These are phyloP conservation scores for Drosophila setifemur DNA, from an alignment of 1,140 invertebrate species.

Conservation along the genomic window DNA sequence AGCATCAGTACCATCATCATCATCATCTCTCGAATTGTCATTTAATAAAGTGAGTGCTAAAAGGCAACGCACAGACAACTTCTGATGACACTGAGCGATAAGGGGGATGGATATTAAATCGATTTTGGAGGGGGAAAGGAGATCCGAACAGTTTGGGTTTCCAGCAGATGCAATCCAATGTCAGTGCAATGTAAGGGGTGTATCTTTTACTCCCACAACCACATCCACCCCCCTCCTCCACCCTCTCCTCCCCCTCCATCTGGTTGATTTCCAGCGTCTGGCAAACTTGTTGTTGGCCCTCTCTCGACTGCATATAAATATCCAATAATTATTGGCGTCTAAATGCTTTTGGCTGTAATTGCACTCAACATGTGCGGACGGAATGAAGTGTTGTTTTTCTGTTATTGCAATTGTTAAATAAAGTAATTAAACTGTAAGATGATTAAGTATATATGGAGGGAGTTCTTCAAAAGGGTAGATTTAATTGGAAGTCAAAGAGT, in stretches of 20 bases:
- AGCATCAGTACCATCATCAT: constrained; percentile 30
- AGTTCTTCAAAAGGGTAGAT: constrained; percentile 20
- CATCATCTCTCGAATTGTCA: constrained; percentile 28
- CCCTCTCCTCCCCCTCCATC: not conserved
- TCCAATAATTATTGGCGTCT: constrained; percentile 58
- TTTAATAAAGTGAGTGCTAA: constrained; percentile 41
- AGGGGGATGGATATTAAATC: too few species aligned
- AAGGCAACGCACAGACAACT: constrained; percentile 1
- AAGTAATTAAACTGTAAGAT: constrained; percentile 53
- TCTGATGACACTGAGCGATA: constrained; percentile 14
- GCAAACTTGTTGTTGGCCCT: constrained; percentile 22
- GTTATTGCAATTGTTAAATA: constrained; percentile 28
- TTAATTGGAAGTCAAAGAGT: not conserved
- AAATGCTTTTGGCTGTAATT: constrained; percentile 44
- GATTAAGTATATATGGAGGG: not conserved
- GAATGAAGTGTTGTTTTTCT: constrained; percentile 11
- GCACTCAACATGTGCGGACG: constrained; percentile 49
- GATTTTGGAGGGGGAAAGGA: constrained; percentile 6
- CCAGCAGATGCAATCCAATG: constrained; percentile 49
- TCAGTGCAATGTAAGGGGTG: constrained; percentile 36
- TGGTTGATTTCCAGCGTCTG: constrained; percentile 18
- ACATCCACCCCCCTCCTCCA: not conserved
- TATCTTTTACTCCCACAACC: not conserved
- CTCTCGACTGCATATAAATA: constrained; percentile 29
- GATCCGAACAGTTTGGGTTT: constrained; percentile 33